Evolutionary conservation across 2,888 invertebrate species (phyloP), one percentile per base, ranked within the genome.

Genomic region (Leuctra nigra): DNA sequence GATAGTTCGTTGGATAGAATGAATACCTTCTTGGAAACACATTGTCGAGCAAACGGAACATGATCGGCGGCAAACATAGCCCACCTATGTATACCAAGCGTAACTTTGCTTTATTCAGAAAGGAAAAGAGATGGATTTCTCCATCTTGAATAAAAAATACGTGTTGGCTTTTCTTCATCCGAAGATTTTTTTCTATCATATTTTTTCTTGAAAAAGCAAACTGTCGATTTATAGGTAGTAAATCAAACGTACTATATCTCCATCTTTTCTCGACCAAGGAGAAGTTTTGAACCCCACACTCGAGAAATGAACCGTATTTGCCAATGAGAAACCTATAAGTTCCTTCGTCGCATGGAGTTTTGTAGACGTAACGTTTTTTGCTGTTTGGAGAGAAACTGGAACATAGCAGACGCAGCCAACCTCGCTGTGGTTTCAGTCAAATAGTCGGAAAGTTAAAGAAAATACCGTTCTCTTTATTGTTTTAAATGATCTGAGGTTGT

Each of bases 201-300:
- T 14, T 47, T 47, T 47, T 47, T 47, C 24, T 13, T 11, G 22
- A 20, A 20, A 14, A 44, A 3, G 9, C 47, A n/a, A 24, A 47
- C 16, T 13, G 25, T 47, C 24, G 47, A 47, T 47, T 47, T 47
- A 47, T 47, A 24, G 47, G 6, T 16, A 6, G 24, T 47, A 47
- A 47, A 47, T 47, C 47, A 47, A 47, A 24, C 23, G n/a, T 47
- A 47, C 13, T n/a, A 13, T 20, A 23, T 47, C 24, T 4, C 24
- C 47, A 47, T 47, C 47, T 47, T 23, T 24, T 13, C 47, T 20
- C 47, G 23, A 23, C 22, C 24, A 2, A 20, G 18, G 11, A n/a
- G 44, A 18, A 29, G 29, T 29, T 29, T 29, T 11, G 11, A 29
- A 7, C 11, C 29, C 7, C 29, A 29, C 11, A 29, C 29, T 7